Percentiles rank a stretch among this genome's conserved stretches.
These are phyloP conservation scores for Eurois occulta DNA, from an alignment of 2,888 invertebrate genomes.

Conservation along the genomic window DNA sequence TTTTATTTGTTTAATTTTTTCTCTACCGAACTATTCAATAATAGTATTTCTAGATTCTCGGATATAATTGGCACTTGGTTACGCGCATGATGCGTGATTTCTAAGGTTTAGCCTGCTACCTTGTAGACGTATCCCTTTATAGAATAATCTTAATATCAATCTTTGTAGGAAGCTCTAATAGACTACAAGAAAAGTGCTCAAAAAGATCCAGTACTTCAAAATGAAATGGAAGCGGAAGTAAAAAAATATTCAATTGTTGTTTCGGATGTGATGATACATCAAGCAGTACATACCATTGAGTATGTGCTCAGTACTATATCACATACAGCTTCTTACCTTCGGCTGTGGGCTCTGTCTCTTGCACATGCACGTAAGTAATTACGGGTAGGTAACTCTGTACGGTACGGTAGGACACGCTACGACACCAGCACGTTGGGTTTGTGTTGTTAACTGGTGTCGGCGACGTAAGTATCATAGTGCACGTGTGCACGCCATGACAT, in stretches of 20 bases:
- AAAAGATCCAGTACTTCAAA: conserved; percentile 54
- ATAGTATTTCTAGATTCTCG: neutral
- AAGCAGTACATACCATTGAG: conserved; percentile 96
- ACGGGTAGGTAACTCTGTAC: neutral
- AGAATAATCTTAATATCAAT: neutral
- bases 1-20: neutral
- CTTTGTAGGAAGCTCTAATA: conserved; percentile 46
- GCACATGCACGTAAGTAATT: conserved; percentile 95
- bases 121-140: neutral
- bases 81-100: too few species aligned
- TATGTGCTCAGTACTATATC: conserved; percentile 96
- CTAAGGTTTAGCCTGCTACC: neutral
- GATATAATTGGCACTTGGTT: neutral
- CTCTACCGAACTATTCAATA: neutral
- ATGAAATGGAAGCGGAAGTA: conserved; percentile 57
- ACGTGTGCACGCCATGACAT: neutral
- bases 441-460: neutral
- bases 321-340: conserved; percentile 97
- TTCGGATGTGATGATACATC: conserved; percentile 94
- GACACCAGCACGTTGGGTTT: neutral
- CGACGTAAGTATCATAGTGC: neutral
- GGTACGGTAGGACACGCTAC: neutral
- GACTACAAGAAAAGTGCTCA: conserved; percentile 59
- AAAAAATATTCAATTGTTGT: conserved; percentile 80
- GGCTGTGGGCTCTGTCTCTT: conserved; percentile 96